phyloP scores from a whole-genome alignment of 2,113 vertebrate genomes.

The Coturnix japonica region DNA sequence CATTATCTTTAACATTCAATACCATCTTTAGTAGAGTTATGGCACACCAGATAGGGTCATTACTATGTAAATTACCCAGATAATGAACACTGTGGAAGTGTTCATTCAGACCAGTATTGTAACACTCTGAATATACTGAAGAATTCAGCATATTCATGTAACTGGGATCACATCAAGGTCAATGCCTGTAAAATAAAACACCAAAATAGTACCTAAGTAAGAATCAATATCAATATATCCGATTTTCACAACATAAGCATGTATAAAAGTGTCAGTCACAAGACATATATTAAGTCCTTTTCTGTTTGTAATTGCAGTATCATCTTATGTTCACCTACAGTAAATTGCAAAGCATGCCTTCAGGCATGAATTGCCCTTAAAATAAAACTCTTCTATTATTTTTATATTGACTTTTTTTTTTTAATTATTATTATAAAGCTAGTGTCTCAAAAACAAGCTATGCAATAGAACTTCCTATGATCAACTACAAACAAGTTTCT shows the following conservation, averaged over 20 bases:
- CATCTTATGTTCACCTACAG: conserved; percentile 21
- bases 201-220: conserved; percentile 66
- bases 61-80: conserved; percentile 76
- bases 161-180: conserved; percentile 73
- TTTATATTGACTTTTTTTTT: conserved; percentile 17
- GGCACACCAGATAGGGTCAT: conserved; percentile 54
- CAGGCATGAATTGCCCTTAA: conserved; percentile 50
- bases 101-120: conserved; percentile 69
- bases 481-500: not conserved
- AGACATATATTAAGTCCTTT: conserved; percentile 38
- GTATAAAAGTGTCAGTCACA: conserved; percentile 55
- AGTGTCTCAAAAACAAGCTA: conserved; percentile 21
- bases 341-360: conserved; percentile 14
- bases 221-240: conserved; percentile 60
- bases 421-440: too few species aligned
- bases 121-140: conserved; percentile 22
- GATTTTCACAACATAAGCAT: conserved; percentile 50
- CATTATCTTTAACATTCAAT: conserved; percentile 45
- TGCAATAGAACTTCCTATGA: not conserved
- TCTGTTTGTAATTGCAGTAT: conserved; percentile 42
- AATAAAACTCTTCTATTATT: conserved; percentile 43
- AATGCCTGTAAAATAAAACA: conserved; percentile 73
- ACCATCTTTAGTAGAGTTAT: conserved; percentile 55
- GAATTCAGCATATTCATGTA: conserved; percentile 39
- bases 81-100: conserved; percentile 61